Evolutionary conservation across 2,797 vertebrate genomes (phyloP).

Genomic region (Glyptemys insculpta): DNA sequence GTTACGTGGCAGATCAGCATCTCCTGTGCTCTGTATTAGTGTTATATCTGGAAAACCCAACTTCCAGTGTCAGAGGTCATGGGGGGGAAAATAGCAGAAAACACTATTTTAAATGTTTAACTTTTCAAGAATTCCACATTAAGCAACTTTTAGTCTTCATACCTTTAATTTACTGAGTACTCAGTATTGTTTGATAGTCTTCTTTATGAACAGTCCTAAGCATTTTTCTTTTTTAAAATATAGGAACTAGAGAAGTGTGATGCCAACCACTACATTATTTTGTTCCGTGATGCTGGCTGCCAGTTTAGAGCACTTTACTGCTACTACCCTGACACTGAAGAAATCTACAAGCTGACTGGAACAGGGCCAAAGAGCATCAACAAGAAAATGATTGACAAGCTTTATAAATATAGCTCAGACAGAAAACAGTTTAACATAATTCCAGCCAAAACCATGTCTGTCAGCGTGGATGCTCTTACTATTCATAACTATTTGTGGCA

Average conservation of each 20-base stretch:
- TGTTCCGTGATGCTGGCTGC: constrained; percentile 96
- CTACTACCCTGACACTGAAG: constrained; percentile 94
- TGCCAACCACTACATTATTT: constrained; percentile 97
- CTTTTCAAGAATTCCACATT: neutral
- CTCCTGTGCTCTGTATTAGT: neutral
- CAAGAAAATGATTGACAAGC: constrained; percentile 98
- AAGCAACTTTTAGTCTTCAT: neutral
- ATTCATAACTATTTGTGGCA: constrained; percentile 99
- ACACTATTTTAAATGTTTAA: neutral
- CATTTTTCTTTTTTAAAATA: neutral
- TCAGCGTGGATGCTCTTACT: constrained; percentile 96
- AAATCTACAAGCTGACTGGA: constrained; percentile 94
- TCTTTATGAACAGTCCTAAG: neutral
- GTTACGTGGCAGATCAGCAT: neutral
- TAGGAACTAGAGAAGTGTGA: constrained; percentile 96
- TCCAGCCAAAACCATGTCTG: constrained; percentile 97
- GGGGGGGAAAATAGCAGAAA: neutral
- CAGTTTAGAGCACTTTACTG: constrained; percentile 97
- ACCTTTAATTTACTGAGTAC: neutral
- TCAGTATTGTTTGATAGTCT: neutral
- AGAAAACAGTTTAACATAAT: constrained; percentile 97
- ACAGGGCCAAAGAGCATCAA: constrained; percentile 95
- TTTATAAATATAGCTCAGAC: constrained; percentile 98
- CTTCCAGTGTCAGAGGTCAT: neutral
- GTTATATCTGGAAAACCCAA: neutral